Base-by-base conservation (phyloP, 1,140 invertebrate genomes). In the Harlomillsia oculata region DNA sequence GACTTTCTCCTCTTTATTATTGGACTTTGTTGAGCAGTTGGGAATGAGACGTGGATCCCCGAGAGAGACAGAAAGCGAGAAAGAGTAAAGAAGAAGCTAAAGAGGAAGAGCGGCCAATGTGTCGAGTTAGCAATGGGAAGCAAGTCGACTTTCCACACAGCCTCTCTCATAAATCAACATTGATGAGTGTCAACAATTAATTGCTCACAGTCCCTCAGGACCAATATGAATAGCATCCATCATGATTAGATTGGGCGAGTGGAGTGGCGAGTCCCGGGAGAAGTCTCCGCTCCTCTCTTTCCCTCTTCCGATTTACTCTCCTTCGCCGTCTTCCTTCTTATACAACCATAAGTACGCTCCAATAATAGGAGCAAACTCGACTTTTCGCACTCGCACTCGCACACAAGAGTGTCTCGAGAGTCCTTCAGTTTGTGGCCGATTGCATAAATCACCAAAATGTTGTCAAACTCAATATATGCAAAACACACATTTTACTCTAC, bases 171-270 rank as follows among this genome's bases (percentile, higher is more conserved):
- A 63, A 59, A 60, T 60, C 53, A 62, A 62, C 59, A 65, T 65
- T 65, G 63, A 65, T 65, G 63, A 62, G 63, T 59, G 56, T 40
- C 50, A 56, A 61, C 59, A 60, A 62, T 60, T 62, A 65, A 64
- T 64, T 64, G 59, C 51, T 49, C 25, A n/a, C 52, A 36, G 41
- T 58, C 63, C 59, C 63, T 26, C 21, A 28, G 63, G 63, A 55
- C 53, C 59, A 61, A 64, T 64, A 55, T 59, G 59, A 53, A 53
- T 49, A 54, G 45, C 59, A 64, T 64, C 63, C 54, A 64, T 64
- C 63, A 64, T 61, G 56, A 64, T 64, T 61, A 64, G 45, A 50
- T 53, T 53, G 45, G n/a, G n/a, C n/a, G n/a, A n/a, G n/a, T n/a
- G n/a, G n/a, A n/a, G n/a, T n/a, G n/a, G n/a, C n/a, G n/a, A n/a